Base-by-base conservation (phyloP, 2,888 invertebrate species). In the Blastobasis adustella region DNA sequence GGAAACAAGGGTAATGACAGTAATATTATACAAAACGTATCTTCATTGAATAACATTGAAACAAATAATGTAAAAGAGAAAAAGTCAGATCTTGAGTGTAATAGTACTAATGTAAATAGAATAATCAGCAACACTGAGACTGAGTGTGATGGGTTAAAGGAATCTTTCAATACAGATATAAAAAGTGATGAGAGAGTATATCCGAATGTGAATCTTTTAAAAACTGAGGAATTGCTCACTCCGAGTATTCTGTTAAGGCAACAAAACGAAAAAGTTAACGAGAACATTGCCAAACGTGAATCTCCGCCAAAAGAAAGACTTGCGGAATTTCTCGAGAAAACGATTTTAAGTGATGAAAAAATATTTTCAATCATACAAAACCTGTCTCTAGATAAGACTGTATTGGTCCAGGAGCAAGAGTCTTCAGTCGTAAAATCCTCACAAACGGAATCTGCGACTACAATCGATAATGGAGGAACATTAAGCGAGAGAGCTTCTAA, bases 261-360 rank as follows among this genome's bases (percentile, higher is more conserved):
- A 59, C 71, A 62, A 54, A 65, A 65, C 46, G 66, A 70, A 57
- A 71, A 71, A 54, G 50, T 62, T 10, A 53, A 43, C 10, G 67
- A 66, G 58, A 71, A 67, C 51, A 50, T 55, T 36, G 46, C 57
- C 9, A 80, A 79, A 67, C 73, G 84, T 7, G 81, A 82, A 42
- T 86, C 86, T 63, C 87, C 87, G 46, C 86, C 87, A 37, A 87
- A 82, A 71, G 87, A 86, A 62, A 76, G 76, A 57, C 69, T 88
- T 51, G 72, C 83, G 6, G 82, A 85, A 63, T 88, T 84, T 61
- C 65, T 87, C 40, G 87, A 87, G 62, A 87, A 87, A 71, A 85
- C 84, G 56, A 73, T 87, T 67, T 77, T 86, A 49, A 79, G 79
- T 55, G 80, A 85, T 69, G 80, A 82, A 58, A 88, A 86, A 73